Base-by-base conservation (phyloP, 2,797 vertebrate species). In the Muscicapa comitata region DNA sequence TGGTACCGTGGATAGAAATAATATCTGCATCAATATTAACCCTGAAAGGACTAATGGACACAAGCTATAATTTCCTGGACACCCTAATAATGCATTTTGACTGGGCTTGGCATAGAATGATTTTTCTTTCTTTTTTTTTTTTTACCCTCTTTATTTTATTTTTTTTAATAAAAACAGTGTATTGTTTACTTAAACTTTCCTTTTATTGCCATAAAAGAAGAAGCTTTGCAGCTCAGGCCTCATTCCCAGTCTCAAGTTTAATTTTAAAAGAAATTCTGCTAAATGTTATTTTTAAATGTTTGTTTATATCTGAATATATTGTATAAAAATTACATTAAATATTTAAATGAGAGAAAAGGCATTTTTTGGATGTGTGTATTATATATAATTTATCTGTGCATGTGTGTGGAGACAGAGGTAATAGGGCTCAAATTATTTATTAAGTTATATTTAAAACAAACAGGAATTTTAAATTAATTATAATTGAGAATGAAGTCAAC, bases 1-100 rank as follows among this genome's bases (percentile, higher is more conserved):
- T 99, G 99, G 99, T 98, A 98, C 98, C 98, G 96, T 98, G 98
- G 98, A 99, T 99, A 98, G 99, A 99, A 99, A 99, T 99, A 99
- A 99, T 99, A 99, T 99, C 99, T 99, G 98, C 99, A 99, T 99
- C 99, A 99, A 99, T 99, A 99, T 99, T 99, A 99, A 99, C 98
- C 98, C 99, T 99, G 99, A 99, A 99, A 99, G 99, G 98, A 98
- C 98, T 99, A 99, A 99, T 99, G 98, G 99, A 99, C 98, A 98
- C 97, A 92, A 98, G 98, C 98, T 98, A 98, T 98, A 98, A 99
- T 99, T 99, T 99, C 98, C 98, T 97, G 98, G 98, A 98, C 98
- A 98, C 98, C 98, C 98, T 98, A 98, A 98, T 99, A 98, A 99
- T 98, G 98, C 98, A 98, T 98, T 98, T 97, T 98, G 97, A 97